Percentiles rank a stretch among this genome's conserved stretches.
These are phyloP conservation scores for Rallus limicola DNA, from an alignment of 2,113 vertebrate genomes.

Conservation along the genomic window DNA sequence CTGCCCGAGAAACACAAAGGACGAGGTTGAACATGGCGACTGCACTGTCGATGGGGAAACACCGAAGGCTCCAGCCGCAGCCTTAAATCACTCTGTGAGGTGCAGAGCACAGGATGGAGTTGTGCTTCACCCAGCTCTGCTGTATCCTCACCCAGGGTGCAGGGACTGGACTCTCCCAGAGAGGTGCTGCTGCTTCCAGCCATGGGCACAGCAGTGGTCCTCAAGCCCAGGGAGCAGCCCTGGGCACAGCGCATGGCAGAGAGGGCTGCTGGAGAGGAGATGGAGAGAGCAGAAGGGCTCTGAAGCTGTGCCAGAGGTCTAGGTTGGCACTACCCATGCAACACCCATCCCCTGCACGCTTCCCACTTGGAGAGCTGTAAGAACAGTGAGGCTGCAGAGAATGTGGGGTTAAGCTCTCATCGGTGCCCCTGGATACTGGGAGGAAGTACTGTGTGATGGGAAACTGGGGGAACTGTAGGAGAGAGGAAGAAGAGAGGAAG, in stretches of 20 bases:
- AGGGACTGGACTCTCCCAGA: background rate
- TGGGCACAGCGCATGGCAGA: background rate
- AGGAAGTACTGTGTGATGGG: conserved; percentile 8
- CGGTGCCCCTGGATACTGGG: background rate
- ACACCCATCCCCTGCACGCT: background rate
- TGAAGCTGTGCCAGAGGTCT: background rate
- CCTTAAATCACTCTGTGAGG: background rate
- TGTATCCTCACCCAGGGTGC: background rate
- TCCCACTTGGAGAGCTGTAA: background rate
- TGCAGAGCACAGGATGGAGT: background rate
- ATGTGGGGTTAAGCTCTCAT: background rate
- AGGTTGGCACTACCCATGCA: background rate
- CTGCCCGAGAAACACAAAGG: conserved; percentile 54
- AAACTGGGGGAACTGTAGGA: background rate
- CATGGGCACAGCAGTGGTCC: fast-evolving
- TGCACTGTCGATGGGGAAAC: background rate
- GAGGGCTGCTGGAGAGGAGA: background rate
- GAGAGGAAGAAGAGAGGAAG: background rate
- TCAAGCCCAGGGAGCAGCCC: background rate
- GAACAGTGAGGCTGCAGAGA: background rate
- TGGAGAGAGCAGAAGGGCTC: background rate
- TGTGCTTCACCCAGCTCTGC: background rate
- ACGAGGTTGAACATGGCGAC: background rate
- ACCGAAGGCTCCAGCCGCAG: background rate
- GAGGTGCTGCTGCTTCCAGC: background rate